Conservation (phyloP, 2,888 invertebrate genomes). For the Periphyllus acericola region DNA sequence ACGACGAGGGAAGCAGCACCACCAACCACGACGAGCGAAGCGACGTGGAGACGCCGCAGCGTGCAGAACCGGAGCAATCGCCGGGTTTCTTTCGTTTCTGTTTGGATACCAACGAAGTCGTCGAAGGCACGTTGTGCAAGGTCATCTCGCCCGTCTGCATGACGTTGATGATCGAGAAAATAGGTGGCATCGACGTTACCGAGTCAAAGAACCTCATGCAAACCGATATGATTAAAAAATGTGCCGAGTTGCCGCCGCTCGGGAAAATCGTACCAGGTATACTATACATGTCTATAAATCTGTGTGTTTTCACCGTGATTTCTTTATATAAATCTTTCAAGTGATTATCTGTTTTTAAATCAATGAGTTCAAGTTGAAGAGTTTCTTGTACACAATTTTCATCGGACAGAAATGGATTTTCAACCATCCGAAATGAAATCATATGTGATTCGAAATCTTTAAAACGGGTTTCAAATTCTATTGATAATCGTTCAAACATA, state of each 20-base stretch:
- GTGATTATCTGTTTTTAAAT: too few relatives aligned
- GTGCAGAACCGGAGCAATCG: too few relatives aligned
- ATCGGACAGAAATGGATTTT: too few relatives aligned
- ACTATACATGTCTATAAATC: too few relatives aligned
- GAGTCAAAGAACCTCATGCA: neutral
- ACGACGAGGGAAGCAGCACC: neutral
- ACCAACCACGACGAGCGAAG: neutral
- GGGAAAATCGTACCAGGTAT: neutral
- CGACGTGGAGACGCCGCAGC: too few relatives aligned
- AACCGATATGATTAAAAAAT: neutral
- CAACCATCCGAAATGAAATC: too few relatives aligned
- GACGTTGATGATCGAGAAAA: neutral
- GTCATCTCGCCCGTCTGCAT: neutral
- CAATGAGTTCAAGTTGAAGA: too few relatives aligned
- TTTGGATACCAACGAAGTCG: neutral
- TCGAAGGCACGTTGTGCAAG: neutral
- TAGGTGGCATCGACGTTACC: neutral
- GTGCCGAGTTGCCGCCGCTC: neutral
- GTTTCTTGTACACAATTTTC: too few relatives aligned
- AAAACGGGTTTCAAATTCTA: neutral
- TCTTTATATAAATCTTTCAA: neutral
- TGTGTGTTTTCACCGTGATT: neutral
- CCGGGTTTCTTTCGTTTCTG: neutral
- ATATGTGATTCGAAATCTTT: too few relatives aligned
- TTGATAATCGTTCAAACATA: neutral